Base-by-base conservation (phyloP, 2,888 invertebrate species). In the Tenthredo scrophulariae region DNA sequence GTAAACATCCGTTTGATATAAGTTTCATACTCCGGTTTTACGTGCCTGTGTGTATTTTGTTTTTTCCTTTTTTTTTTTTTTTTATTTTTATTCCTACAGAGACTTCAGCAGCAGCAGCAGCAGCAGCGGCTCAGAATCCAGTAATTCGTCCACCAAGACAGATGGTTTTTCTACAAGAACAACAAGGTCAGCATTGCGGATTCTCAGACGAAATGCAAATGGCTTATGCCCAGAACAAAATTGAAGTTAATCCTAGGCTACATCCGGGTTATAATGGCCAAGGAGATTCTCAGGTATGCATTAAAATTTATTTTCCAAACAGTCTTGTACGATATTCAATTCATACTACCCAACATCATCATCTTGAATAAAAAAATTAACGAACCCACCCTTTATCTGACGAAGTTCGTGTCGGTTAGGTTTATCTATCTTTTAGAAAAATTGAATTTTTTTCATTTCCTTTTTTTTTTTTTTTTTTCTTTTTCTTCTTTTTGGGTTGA, bases 151-250 rank as follows among this genome's bases (percentile, higher is more conserved):
- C 89, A 58, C 91, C 92, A 46, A 90, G 93, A 74, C 93, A 93
- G 86, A 91, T 93, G 88, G 91, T 92, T 85, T 91, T 92, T 88
- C 88, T 93, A 26, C 91, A 91, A 84, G 91, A 92, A 84, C 92
- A 92, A 79, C 88, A 89, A 86, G 87, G 75, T 85, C 91, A 91
- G 86, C 91, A 92, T 82, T 91, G 92, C 77, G 88, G 88, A 65
- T 92, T 89, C 84, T 85, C 89, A 22, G 92, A 92, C 40, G 92
- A 92, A 46, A 87, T 90, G 86, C 90, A 90, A 72, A 88, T 91
- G 87, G 86, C 89, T 75, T 92, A 92, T 85, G 88, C 89, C 74
- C 86, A 90, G 70, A 90, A 87, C 85, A 92, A 92, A 87, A 88
- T 90, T 67, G 91, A 92, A n/a, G 87, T 91, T 65, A 89, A 89